Base-by-base conservation (phyloP, 2,113 vertebrate species). In the Myrmophylax atrothorax region DNA sequence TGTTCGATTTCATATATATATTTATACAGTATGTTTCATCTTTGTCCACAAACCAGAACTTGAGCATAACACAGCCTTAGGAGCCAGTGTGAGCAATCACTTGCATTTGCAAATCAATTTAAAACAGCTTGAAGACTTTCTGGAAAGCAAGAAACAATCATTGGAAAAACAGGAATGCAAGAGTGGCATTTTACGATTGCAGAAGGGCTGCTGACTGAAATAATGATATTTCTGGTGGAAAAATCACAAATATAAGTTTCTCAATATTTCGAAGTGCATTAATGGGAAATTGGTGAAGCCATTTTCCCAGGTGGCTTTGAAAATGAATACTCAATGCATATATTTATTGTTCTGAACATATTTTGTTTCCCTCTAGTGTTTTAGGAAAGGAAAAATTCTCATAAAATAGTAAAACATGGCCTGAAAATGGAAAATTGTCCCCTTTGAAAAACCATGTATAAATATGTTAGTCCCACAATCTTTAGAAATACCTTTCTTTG, bases 91-190 rank as follows among this genome's bases (percentile, higher is more conserved):
- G 38, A 91, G 38, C 44, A 81, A 75, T 89, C 50, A 67, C 17
- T 47, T 93, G 28, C 24, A 76, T 85, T 90, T 93, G 38, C 37
- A 89, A 89, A 94, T 74, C 59, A 70, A n/a, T 94, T 93, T 84
- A 82, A 87, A 81, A 15, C 56, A 89, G 69, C 66, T 64, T 91
- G 66, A 89, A 91, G 38, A 75, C 23, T 89, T 94, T 87, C 64
- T 82, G 81, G 66, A 74, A 84, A 82, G 73, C 60, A 72, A 59
- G 81, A 97, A 87, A 72, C 26, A 89, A 77, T 50, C 37, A 70
- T 6, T 29, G 26, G 28, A 9, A 67, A 53, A 77, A 88, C 9
- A 11, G 13, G 23, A 11, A 58, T 81, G 47, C n/a, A 75, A 87
- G 25, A 78, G 8, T n/a, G 31, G 16, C 1, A 84, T 91, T 93